These are phyloP conservation scores for Urophycis tenuis DNA, from an alignment of 2,797 vertebrate genomes.

Conservation along the genomic window DNA sequence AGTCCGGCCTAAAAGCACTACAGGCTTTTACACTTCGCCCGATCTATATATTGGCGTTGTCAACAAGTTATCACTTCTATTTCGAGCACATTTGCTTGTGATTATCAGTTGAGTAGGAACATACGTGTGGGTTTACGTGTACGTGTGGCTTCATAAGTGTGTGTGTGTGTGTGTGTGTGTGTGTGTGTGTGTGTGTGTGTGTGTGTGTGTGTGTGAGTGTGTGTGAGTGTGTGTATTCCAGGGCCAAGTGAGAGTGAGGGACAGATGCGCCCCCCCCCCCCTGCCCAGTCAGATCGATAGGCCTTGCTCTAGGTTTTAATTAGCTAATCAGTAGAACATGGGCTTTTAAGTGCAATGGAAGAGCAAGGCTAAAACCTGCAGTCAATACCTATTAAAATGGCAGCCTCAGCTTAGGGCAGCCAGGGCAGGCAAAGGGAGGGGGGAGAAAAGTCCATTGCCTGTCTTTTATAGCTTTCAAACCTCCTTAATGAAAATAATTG, in stretches of 20 bases:
- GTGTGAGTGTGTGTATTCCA: conserved; percentile 10
- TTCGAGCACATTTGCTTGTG: conserved; percentile 50
- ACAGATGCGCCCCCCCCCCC: conserved; percentile 42
- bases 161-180: conserved; percentile 18
- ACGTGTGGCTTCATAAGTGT: too few species aligned
- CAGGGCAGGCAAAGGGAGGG: neutral
- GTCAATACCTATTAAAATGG: conserved; percentile 68
- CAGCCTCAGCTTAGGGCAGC: conserved; percentile 31
- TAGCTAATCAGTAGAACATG: conserved; percentile 72
- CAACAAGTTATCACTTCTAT: conserved; percentile 41
- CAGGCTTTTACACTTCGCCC: conserved; percentile 9
- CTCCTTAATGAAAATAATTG: conserved; percentile 28
- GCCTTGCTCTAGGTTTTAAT: conserved; percentile 66
- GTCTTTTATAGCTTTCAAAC: conserved; percentile 38
- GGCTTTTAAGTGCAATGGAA: conserved; percentile 63
- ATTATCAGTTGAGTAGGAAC: conserved; percentile 26
- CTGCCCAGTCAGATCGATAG: conserved; percentile 57
- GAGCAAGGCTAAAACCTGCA: conserved; percentile 51
- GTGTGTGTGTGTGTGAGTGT: conserved; percentile 11
- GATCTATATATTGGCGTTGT: conserved; percentile 37
- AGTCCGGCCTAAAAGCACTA: conserved; percentile 32
- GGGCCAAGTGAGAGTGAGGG: conserved; percentile 47
- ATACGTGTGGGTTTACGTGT: conserved; percentile 2
- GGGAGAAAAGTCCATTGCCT: conserved; percentile 30
- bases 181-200: conserved; percentile 10